Evolutionary conservation across 2,113 vertebrate species (phyloP).

Genomic region (Gallinago undulata): DNA sequence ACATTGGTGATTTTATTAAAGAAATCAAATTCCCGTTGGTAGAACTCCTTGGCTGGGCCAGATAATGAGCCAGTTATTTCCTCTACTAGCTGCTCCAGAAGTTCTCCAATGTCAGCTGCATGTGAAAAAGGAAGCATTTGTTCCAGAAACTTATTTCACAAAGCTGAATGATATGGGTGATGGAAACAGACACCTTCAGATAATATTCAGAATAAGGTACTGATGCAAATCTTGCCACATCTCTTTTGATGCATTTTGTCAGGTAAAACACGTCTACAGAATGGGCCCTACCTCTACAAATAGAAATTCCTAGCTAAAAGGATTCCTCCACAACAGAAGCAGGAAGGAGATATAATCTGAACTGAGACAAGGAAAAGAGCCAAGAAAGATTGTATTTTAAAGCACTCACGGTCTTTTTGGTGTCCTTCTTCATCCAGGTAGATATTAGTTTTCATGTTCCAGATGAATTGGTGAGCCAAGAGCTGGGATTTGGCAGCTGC

Average conservation of each 20-base stretch:
- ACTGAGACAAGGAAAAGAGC: not conserved
- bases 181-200: not conserved
- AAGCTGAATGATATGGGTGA: not conserved
- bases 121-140: not conserved
- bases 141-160: not conserved
- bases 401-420: slow-evolving; percentile 91
- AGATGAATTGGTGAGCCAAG: slow-evolving; percentile 96
- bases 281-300: not conserved
- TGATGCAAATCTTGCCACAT: not conserved
- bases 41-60: slow-evolving; percentile 94
- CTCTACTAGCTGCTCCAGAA: slow-evolving; percentile 91
- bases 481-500: slow-evolving; percentile 95
- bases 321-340: not conserved
- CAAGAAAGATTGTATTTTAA: not conserved
- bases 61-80: slow-evolving; percentile 93
- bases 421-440: slow-evolving; percentile 90
- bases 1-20: slow-evolving; percentile 98
- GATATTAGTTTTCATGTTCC: slow-evolving; percentile 99
- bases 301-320: not conserved
- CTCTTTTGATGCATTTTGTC: not conserved
- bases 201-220: not conserved
- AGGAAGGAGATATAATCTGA: not conserved
- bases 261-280: not conserved
- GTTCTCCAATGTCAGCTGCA: slow-evolving; percentile 93
- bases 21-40: slow-evolving; percentile 97